phyloP scores from a whole-genome alignment of 2,888 invertebrate genomes.

The Colostygia pectinataria region DNA sequence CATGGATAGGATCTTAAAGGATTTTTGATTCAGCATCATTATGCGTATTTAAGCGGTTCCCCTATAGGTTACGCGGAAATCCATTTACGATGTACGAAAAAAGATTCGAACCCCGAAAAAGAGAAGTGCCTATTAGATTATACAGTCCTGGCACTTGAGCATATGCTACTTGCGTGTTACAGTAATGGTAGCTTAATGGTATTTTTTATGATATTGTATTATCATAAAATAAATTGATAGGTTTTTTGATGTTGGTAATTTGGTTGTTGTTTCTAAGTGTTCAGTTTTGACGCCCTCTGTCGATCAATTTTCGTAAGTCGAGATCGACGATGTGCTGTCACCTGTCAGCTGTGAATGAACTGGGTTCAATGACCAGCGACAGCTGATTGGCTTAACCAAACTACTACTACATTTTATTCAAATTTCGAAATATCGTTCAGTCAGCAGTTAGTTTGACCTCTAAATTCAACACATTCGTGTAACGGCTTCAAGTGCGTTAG shows the following conservation, averaged over 20 bases:
- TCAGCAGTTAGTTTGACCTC: no score
- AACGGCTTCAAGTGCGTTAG: no score
- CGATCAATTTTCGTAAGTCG: no score
- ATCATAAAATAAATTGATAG: slow-evolving; percentile 40
- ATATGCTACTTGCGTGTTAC: slow-evolving; percentile 53
- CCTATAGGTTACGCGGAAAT: slow-evolving; percentile 54
- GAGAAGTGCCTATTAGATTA: slow-evolving; percentile 55
- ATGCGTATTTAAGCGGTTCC: slow-evolving; percentile 48
- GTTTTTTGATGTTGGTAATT: slow-evolving; percentile 42
- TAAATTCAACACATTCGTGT: no score
- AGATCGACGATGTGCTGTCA: no score
- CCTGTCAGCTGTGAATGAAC: no score
- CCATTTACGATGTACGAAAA: slow-evolving; percentile 65
- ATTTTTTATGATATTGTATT: slow-evolving; percentile 47
- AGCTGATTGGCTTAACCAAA: no score
- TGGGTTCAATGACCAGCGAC: no score
- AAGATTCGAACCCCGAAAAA: slow-evolving; percentile 52
- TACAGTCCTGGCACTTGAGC: slow-evolving; percentile 46
- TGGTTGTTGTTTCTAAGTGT: not conserved
- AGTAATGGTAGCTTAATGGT: slow-evolving; percentile 57
- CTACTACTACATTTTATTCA: no score
- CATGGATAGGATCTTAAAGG: slow-evolving; percentile 46
- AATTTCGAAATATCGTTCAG: no score
- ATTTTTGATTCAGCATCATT: slow-evolving; percentile 56
- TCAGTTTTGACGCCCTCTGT: no score